phyloP scores from a whole-genome alignment of 2,113 vertebrate species.

The Pavo muticus region DNA sequence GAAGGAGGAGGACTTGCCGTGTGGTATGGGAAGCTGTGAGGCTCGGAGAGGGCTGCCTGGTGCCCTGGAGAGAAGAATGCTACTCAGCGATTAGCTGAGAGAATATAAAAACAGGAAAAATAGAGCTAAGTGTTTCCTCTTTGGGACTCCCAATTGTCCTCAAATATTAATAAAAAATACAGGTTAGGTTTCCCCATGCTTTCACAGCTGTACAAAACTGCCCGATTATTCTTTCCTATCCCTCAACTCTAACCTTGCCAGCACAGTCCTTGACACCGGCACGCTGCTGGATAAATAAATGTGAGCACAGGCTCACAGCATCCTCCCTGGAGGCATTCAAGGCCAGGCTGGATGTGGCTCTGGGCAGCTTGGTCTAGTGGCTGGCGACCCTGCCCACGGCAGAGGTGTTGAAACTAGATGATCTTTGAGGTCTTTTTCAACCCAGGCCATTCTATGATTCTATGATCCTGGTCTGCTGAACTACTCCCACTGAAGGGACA shows the following conservation, averaged over 20 bases:
- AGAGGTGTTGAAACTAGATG: no score
- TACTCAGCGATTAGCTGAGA: neutral
- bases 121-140: constrained; percentile 47
- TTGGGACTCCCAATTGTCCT: constrained; percentile 25
- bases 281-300: neutral
- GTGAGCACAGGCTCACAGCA: neutral
- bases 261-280: neutral
- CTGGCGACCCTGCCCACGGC: no score
- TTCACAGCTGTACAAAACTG: constrained; percentile 46
- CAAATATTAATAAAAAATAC: neutral
- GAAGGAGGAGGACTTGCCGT: neutral
- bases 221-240: neutral
- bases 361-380: no score
- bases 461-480: neutral
- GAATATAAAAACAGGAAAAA: constrained; percentile 59
- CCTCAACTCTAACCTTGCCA: neutral
- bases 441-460: no score
- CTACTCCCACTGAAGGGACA: neutral
- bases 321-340: no score
- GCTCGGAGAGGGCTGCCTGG: neutral
- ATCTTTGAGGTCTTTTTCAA: no score
- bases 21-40: neutral
- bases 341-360: no score
- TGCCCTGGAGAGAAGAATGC: neutral
- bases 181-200: constrained; percentile 19